A percentile compares a stretch with the other conserved stretches of the same genome.
Evolutionary conservation across 2,797 vertebrate genomes (phyloP).

Genomic region (Muscicapa striata): DNA sequence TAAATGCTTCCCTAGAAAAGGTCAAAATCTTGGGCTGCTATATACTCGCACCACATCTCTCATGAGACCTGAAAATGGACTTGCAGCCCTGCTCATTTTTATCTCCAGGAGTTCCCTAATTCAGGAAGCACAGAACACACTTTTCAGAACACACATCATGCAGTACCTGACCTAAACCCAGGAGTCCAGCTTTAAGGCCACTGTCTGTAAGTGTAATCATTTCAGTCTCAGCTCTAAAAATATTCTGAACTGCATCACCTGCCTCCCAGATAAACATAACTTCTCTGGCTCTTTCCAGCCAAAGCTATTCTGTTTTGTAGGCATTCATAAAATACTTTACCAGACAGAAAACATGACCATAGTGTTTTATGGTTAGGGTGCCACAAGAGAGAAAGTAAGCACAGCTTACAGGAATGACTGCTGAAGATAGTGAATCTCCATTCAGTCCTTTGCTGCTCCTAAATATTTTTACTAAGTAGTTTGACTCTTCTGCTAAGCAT

Average conservation of each 20-base stretch:
- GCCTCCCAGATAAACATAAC: not conserved
- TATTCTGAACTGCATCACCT: not conserved
- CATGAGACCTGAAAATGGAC: not conserved
- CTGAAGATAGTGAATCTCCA: not conserved
- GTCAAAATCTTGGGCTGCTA: not conserved
- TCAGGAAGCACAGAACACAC: not conserved
- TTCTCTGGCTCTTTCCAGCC: not conserved
- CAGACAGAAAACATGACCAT: not conserved
- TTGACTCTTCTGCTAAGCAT: not conserved
- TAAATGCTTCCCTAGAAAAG: not conserved
- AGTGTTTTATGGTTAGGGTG: not conserved
- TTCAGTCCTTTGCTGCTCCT: not conserved
- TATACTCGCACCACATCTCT: not conserved
- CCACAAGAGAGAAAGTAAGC: not conserved
- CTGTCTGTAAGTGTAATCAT: not conserved
- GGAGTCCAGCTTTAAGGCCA: not conserved
- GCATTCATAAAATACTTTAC: not conserved
- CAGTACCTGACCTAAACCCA: not conserved
- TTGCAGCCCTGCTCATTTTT: not conserved
- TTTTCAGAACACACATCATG: not conserved
- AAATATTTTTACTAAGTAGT: not conserved
- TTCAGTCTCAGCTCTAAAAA: not conserved
- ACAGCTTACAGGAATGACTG: not conserved
- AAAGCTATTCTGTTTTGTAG: not conserved
- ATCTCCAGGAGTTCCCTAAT: not conserved